These are phyloP conservation scores for Grantiella picta DNA, from an alignment of 2,113 vertebrate species.

Conservation along the genomic window DNA sequence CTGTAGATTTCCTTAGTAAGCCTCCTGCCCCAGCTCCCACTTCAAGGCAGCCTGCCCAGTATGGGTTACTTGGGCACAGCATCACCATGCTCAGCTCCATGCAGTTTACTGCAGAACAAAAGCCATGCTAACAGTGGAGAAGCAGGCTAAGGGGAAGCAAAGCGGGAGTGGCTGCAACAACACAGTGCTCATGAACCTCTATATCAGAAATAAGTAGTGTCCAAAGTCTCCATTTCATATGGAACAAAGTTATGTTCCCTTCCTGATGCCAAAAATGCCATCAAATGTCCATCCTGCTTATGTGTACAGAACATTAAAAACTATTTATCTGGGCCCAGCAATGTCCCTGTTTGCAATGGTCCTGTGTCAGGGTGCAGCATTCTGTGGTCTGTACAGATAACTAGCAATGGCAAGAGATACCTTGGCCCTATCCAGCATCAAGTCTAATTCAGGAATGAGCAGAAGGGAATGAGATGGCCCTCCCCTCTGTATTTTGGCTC, in stretches of 20 bases:
- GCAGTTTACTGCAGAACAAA: not conserved
- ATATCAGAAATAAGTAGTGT: not conserved
- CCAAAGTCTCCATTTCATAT: fast-evolving
- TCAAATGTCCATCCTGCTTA: not conserved
- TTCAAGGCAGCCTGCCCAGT: not conserved
- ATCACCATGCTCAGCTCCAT: fast-evolving
- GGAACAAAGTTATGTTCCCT: not conserved
- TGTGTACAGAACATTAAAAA: not conserved
- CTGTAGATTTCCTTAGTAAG: not conserved
- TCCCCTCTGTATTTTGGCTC: not conserved
- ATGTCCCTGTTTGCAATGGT: not conserved
- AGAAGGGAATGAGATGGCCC: not conserved
- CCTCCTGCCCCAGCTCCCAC: not conserved
- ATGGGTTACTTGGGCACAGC: fast-evolving
- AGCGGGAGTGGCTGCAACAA: not conserved
- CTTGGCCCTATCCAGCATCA: not conserved
- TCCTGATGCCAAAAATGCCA: not conserved
- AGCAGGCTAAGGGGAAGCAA: not conserved
- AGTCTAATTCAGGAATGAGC: not conserved
- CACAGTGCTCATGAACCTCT: not conserved
- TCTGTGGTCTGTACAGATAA: not conserved
- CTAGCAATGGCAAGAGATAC: not conserved
- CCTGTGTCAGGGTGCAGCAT: not conserved
- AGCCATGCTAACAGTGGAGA: not conserved
- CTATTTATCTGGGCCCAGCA: not conserved